Conservation (phyloP, 2,113 vertebrate species). For the Ramphastos sulfuratus region DNA sequence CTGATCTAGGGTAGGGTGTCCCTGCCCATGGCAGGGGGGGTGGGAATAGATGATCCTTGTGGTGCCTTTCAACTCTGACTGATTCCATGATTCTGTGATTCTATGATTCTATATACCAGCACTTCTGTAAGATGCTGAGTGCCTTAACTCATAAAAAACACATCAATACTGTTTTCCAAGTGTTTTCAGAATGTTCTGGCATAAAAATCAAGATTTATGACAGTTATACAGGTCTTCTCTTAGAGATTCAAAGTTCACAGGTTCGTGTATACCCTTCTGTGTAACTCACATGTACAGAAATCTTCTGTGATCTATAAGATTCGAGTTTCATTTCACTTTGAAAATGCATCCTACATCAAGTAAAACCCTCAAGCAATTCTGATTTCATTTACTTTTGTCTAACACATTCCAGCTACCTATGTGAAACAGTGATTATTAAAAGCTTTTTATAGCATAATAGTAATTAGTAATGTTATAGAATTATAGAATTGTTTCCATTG, state of each 20-base stretch:
- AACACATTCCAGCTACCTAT: neutral
- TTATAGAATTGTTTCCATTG: too few species aligned
- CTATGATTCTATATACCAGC: neutral
- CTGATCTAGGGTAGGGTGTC: too few species aligned
- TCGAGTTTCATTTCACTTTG: neutral
- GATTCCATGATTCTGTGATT: too few species aligned
- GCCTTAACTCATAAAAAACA: neutral
- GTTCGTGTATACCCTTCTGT: neutral
- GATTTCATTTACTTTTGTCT: neutral
- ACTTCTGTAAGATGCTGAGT: neutral
- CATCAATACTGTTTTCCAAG: neutral
- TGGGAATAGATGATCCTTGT: too few species aligned
- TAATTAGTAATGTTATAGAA: conserved; percentile 33
- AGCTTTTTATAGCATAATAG: conserved; percentile 19
- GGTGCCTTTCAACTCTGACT: too few species aligned
- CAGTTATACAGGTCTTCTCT: neutral
- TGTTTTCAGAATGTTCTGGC: neutral
- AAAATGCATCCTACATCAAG: neutral
- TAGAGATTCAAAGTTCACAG: neutral
- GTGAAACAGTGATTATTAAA: neutral
- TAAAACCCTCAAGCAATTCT: neutral
- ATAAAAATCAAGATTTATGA: neutral
- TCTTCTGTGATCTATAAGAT: neutral
- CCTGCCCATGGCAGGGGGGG: too few species aligned
- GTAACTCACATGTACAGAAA: fast-evolving